A percentile compares a stretch with the other conserved stretches of the same genome.
phyloP scores from a whole-genome alignment of 2,797 vertebrate species.

The Craterocephalus amniculus region DNA sequence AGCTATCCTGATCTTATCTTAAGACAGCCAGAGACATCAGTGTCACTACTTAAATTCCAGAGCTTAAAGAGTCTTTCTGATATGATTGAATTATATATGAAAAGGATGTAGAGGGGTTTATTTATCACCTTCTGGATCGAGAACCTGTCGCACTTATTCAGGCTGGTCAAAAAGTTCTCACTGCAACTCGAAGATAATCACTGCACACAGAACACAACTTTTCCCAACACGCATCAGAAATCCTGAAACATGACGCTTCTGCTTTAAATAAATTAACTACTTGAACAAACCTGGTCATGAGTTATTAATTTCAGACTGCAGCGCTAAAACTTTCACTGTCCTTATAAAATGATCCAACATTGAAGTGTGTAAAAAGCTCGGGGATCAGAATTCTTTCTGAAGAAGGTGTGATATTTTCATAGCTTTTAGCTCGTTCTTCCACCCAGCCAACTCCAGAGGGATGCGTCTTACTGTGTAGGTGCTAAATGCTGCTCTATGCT shows the following conservation, averaged over 20 bases:
- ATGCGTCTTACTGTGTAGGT: conserved; percentile 2
- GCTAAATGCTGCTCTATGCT: conserved; percentile 2
- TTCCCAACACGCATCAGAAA: not conserved
- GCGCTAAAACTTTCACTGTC: not conserved
- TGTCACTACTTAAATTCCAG: too few species aligned
- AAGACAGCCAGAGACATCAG: too few species aligned
- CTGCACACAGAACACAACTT: too few species aligned
- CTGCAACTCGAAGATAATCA: too few species aligned
- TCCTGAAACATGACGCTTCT: not conserved
- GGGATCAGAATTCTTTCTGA: not conserved
- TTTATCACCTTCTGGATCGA: too few species aligned
- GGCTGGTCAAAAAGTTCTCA: too few species aligned
- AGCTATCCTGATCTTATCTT: too few species aligned
- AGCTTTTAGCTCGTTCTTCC: not conserved
- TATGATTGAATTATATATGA: too few species aligned
- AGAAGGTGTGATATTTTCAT: conserved; percentile 1
- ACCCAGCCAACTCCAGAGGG: conserved; percentile 1
- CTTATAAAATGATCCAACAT: not conserved
- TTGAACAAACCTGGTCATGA: not conserved
- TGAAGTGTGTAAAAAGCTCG: conserved; percentile 2
- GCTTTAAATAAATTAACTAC: not conserved
- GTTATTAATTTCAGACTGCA: not conserved
- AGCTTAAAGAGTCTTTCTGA: too few species aligned
- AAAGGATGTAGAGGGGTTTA: too few species aligned
- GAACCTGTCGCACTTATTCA: too few species aligned